Evolutionary conservation across 2,113 vertebrate genomes (phyloP).

Genomic region (Tympanuchus pallidicinctus): DNA sequence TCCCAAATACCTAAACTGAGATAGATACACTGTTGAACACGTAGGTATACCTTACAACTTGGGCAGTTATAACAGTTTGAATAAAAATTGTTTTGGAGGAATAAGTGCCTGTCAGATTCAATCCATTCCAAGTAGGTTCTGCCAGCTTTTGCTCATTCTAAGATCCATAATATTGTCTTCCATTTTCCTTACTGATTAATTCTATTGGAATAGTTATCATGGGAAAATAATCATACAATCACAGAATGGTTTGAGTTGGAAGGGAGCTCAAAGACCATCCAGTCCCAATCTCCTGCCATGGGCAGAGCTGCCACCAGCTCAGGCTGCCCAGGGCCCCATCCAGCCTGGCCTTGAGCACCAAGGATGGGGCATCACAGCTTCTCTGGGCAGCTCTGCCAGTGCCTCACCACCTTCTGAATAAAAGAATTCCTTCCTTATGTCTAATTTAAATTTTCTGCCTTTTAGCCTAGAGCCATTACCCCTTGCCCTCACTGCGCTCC

Average conservation of each 20-base stretch:
- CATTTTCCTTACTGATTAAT: not conserved
- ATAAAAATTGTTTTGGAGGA: not conserved
- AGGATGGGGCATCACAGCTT: not conserved
- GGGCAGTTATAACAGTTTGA: not conserved
- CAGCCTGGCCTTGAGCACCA: not conserved
- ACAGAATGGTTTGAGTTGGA: not conserved
- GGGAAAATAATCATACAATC: not conserved
- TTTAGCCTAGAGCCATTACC: not conserved
- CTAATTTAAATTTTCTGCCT: not conserved
- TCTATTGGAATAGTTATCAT: not conserved
- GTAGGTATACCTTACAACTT: not conserved
- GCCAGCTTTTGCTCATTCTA: not conserved
- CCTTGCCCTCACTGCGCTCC: not conserved
- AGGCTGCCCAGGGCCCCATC: not conserved
- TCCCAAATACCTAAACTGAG: not conserved
- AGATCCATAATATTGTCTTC: not conserved
- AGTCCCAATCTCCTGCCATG: not conserved
- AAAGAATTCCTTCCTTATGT: not conserved
- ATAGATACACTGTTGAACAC: not conserved
- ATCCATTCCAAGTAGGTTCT: not conserved
- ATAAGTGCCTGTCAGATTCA: not conserved
- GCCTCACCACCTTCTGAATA: not conserved
- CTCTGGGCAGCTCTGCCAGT: not conserved
- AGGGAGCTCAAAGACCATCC: not conserved
- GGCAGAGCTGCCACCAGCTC: not conserved